These are phyloP conservation scores for Indri indri DNA, from an alignment of 2,113 vertebrate species.

Conservation along the genomic window DNA sequence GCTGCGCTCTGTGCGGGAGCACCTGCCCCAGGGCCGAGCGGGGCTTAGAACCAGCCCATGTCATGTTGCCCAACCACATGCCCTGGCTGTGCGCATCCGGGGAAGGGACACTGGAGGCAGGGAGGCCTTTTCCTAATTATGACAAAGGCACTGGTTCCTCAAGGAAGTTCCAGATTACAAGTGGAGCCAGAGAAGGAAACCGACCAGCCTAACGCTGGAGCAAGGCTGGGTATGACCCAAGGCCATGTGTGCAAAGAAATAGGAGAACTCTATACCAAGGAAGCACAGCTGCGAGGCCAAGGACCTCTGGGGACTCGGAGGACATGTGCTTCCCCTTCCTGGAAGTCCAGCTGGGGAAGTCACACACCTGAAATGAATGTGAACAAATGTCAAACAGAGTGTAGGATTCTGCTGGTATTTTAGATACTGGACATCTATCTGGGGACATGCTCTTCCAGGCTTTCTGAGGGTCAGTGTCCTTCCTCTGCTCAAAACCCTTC, in stretches of 20 bases:
- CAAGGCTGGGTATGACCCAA: not conserved
- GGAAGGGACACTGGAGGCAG: not conserved
- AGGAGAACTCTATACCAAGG: not conserved
- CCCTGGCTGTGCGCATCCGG: not conserved
- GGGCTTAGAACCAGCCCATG: not conserved
- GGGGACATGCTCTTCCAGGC: not conserved
- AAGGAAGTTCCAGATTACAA: not conserved
- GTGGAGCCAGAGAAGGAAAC: not conserved
- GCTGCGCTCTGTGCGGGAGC: not conserved
- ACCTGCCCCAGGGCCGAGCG: fast-evolving
- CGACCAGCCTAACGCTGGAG: not conserved
- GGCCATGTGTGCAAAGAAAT: too few species aligned
- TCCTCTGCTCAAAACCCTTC: not conserved
- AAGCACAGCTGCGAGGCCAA: too few species aligned
- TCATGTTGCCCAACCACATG: not conserved
- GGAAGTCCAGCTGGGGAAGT: not conserved
- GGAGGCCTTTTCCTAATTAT: not conserved
- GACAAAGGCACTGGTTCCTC: not conserved
- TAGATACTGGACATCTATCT: not conserved
- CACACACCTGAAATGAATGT: not conserved
- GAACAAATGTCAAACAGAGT: not conserved
- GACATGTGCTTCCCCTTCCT: not conserved
- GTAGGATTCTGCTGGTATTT: not conserved
- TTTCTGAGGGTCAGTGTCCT: not conserved
- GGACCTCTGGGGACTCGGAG: not conserved